Evolutionary conservation across 2,797 vertebrate genomes (phyloP).

Genomic region (Halcyon leucocephala): DNA sequence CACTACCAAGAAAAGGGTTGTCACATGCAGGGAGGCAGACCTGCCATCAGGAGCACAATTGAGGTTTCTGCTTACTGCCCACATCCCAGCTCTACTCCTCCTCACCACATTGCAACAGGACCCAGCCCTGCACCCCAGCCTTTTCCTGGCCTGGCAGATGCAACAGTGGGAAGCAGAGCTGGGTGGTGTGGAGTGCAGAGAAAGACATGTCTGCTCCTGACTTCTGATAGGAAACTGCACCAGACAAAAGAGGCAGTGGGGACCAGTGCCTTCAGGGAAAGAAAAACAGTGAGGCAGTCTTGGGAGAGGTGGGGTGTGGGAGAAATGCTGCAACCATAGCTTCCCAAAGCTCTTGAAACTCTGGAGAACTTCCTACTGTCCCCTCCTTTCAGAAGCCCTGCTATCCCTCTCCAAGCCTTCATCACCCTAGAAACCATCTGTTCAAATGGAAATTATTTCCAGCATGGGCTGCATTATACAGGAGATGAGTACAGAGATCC

Average conservation of each 20-base stretch:
- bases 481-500: background rate
- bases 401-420: background rate
- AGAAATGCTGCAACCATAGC: background rate
- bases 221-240: background rate
- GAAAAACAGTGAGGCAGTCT: background rate
- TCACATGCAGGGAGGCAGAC: background rate
- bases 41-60: background rate
- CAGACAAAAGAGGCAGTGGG: background rate
- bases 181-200: background rate
- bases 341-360: background rate
- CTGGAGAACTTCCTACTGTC: background rate
- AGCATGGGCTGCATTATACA: background rate
- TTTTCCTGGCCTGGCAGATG: background rate
- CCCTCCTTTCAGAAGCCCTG: background rate
- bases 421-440: background rate
- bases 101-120: background rate
- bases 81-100: background rate
- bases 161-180: rapidly evolving
- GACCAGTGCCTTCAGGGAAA: background rate
- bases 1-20: background rate
- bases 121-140: background rate
- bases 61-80: background rate
- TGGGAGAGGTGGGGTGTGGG: background rate
- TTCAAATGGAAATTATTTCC: background rate
- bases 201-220: background rate